Evolutionary conservation across 2,797 vertebrate species (phyloP).

Genomic region (Cyprinella venusta): DNA sequence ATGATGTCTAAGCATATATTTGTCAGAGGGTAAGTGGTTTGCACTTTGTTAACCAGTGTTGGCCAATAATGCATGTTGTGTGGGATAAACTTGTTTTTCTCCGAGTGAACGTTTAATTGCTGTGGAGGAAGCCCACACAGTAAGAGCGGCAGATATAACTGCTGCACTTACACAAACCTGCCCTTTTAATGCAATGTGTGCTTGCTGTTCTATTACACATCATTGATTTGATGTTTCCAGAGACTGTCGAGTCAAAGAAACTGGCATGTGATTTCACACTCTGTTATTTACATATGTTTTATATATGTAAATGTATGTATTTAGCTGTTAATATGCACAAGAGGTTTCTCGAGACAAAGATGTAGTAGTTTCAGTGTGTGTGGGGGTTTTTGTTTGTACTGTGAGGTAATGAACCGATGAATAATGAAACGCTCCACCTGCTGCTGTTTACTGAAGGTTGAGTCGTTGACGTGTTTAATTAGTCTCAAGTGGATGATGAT

Average conservation of each 20-base stretch:
- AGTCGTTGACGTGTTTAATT: conserved; percentile 55
- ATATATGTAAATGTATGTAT: neutral
- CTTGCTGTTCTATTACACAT: conserved; percentile 79
- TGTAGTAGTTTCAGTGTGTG: neutral
- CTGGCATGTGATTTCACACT: conserved; percentile 26
- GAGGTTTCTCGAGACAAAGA: neutral
- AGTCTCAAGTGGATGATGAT: conserved; percentile 56
- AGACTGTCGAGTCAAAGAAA: conserved; percentile 67
- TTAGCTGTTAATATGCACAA: neutral
- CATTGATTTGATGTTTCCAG: conserved; percentile 79
- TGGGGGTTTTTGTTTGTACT: conserved; percentile 25
- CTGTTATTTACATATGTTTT: neutral
- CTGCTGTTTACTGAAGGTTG: conserved; percentile 42
- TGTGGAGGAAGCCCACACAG: conserved; percentile 78
- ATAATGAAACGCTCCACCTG: conserved; percentile 52
- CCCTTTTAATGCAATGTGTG: conserved; percentile 73
- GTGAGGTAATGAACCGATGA: conserved; percentile 38
- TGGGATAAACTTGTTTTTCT: conserved; percentile 78
- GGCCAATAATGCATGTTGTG: conserved; percentile 52
- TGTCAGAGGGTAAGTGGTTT: conserved; percentile 50
- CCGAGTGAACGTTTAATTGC: conserved; percentile 77
- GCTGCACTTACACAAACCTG: conserved; percentile 75
- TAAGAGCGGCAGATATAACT: conserved; percentile 74
- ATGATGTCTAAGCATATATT: conserved; percentile 52
- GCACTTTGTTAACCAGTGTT: conserved; percentile 51